Percentiles rank a stretch among this genome's conserved stretches.
These are phyloP conservation scores for Jacana jacana DNA, from an alignment of 2,113 vertebrate genomes.

Conservation along the genomic window DNA sequence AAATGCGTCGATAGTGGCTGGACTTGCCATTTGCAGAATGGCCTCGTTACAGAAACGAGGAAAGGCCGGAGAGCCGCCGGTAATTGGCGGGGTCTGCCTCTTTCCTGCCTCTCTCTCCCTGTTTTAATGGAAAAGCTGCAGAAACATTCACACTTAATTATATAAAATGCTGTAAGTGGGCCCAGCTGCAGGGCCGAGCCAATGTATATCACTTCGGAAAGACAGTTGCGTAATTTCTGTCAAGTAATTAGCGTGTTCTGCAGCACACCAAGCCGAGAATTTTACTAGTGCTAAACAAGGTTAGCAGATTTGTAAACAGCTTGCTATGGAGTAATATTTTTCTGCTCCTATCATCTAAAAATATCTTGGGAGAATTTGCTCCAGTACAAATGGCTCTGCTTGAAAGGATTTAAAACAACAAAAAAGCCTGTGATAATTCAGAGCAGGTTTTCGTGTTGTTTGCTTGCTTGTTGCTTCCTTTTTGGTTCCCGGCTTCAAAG, in stretches of 20 bases:
- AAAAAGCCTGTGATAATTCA: background rate
- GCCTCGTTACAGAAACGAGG: background rate
- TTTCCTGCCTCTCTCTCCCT: background rate
- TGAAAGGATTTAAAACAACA: slow-evolving; percentile 23
- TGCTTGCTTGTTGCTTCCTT: background rate
- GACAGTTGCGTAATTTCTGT: background rate
- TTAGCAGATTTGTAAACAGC: slow-evolving; percentile 30
- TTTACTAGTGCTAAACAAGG: slow-evolving; percentile 30
- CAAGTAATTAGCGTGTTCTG: background rate
- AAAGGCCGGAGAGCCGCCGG: fast-evolving
- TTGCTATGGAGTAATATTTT: slow-evolving; percentile 42
- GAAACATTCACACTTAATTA: background rate
- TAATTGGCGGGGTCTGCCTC: background rate
- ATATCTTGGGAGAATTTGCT: slow-evolving; percentile 1
- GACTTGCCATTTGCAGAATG: background rate
- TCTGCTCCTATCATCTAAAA: slow-evolving; percentile 12
- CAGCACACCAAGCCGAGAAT: background rate
- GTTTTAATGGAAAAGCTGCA: background rate
- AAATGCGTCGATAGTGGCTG: fast-evolving
- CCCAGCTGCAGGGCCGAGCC: background rate
- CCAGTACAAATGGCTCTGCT: background rate
- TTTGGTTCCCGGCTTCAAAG: background rate
- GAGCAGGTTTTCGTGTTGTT: background rate
- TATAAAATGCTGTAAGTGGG: background rate
- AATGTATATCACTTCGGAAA: background rate